These are phyloP conservation scores for Oscheius sp. DNA, from an alignment of 2,888 invertebrate genomes.

Conservation along the genomic window DNA sequence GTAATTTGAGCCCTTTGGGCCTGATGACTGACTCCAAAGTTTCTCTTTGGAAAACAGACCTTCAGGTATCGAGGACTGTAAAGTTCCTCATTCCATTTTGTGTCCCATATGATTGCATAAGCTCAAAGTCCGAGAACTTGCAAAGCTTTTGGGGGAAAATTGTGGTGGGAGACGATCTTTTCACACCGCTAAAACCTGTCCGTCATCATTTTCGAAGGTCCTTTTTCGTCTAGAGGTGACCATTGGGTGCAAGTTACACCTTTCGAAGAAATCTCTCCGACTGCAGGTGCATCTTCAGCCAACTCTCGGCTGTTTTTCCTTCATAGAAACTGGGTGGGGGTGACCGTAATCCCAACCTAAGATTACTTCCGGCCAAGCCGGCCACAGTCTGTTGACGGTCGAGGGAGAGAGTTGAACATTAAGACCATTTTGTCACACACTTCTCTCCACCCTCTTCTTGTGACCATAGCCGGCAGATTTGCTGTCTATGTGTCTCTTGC, in stretches of 20 bases:
- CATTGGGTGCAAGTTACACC: not conserved
- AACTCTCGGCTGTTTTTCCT: not conserved
- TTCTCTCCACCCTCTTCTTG: not conserved
- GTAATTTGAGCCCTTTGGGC: too few species aligned
- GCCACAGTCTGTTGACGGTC: not conserved
- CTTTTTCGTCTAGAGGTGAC: not conserved
- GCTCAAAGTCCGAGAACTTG: not conserved
- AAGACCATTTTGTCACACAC: too few species aligned
- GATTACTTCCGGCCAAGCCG: not conserved
- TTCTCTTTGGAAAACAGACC: too few species aligned
- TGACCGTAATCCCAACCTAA: not conserved
- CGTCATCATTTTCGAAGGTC: not conserved
- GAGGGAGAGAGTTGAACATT: not conserved
- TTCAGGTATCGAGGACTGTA: too few species aligned
- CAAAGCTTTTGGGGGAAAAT: not conserved
- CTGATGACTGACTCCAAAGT: too few species aligned
- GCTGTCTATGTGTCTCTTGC: constrained; percentile 20
- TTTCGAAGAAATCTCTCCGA: not conserved
- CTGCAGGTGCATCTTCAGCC: not conserved
- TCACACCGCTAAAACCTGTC: not conserved
- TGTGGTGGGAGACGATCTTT: not conserved
- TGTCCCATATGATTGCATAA: not conserved
- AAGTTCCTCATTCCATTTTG: too few species aligned
- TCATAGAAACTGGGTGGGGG: not conserved
- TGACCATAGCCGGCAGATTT: not conserved